Evolutionary conservation across 2,888 invertebrate species (phyloP).

Genomic region (Pseudococcus viburni): DNA sequence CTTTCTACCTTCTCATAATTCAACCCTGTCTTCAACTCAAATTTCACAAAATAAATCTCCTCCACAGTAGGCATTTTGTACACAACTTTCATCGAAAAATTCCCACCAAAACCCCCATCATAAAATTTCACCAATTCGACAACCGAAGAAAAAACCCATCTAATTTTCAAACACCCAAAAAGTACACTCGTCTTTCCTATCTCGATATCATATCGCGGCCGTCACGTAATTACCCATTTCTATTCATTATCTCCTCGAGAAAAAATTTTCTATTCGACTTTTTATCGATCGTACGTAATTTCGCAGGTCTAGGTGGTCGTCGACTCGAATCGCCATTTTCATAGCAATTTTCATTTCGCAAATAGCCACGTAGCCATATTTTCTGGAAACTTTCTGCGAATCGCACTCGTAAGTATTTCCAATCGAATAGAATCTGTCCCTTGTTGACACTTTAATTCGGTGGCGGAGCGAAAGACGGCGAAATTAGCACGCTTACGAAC

Average conservation of each 20-base stretch:
- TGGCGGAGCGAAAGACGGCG: neutral
- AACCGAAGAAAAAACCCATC: neutral
- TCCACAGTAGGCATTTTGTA: too few relatives aligned
- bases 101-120: too few relatives aligned
- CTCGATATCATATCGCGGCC: neutral
- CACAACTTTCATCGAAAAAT: too few relatives aligned
- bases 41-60: too few relatives aligned
- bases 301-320: neutral
- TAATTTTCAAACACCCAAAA: neutral
- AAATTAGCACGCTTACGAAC: neutral
- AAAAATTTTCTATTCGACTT: neutral
- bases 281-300: neutral
- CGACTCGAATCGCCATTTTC: neutral
- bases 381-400: neutral
- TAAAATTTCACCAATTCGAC: neutral
- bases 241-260: neutral
- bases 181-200: neutral
- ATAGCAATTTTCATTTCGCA: neutral
- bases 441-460: neutral
- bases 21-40: too few relatives aligned
- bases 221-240: constrained; percentile 1
- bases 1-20: too few relatives aligned
- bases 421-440: constrained; percentile 1
- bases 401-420: neutral
- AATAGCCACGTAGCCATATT: neutral